A percentile compares a stretch with the other conserved stretches of the same genome.
phyloP scores from a whole-genome alignment of 2,888 invertebrate genomes.

The Idaea dimidiata region DNA sequence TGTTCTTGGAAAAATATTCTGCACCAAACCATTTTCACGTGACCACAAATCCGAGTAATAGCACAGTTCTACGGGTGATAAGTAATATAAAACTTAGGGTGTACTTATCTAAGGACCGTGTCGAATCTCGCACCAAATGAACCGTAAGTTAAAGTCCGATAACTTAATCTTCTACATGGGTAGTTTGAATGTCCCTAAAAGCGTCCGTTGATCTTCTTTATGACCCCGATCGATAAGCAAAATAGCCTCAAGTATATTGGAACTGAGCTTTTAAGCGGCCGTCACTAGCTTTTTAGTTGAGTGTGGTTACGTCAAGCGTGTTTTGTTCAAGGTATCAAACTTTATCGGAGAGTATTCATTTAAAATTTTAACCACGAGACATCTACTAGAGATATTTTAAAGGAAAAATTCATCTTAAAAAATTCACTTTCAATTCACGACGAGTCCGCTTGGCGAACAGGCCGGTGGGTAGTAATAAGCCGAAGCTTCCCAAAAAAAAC shows the following conservation, averaged over 20 bases:
- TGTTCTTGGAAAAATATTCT: not conserved
- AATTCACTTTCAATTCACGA: too few relatives aligned
- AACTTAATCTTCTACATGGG: not conserved
- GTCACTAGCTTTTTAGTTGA: not conserved
- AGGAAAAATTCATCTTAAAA: too few relatives aligned
- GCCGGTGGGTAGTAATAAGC: too few relatives aligned
- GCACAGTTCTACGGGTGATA: too few relatives aligned
- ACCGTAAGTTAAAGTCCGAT: not conserved
- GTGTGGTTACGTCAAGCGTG: not conserved
- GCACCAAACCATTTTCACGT: not conserved
- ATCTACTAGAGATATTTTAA: too few relatives aligned
- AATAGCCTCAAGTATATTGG: not conserved
- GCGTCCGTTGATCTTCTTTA: not conserved
- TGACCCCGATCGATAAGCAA: not conserved
- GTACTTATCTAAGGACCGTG: not conserved
- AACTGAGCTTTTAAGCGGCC: not conserved
- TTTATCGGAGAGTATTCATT: too few relatives aligned
- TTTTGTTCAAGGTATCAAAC: too few relatives aligned
- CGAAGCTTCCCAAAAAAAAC: too few relatives aligned
- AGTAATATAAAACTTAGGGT: not conserved
- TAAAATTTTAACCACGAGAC: too few relatives aligned
- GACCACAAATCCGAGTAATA: not conserved
- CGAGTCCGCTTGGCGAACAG: too few relatives aligned
- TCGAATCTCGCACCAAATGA: not conserved
- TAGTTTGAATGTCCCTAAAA: not conserved